Evolutionary conservation across 1,140 invertebrate species (phyloP).

Genomic region (Trichomalopsis sarcophagae): DNA sequence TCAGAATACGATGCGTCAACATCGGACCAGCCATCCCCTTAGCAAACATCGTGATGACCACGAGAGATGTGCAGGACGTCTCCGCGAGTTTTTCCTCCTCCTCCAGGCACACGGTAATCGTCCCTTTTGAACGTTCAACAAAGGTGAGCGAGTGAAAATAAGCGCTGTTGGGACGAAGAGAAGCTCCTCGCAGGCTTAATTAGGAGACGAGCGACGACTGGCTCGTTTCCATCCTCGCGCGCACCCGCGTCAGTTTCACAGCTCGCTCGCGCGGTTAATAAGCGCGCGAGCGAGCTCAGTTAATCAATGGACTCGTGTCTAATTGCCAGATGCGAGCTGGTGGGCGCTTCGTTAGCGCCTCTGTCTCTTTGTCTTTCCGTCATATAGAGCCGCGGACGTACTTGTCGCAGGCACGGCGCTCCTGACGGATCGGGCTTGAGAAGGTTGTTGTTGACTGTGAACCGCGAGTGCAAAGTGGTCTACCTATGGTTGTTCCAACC

Average conservation of each 20-base stretch:
- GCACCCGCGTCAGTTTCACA: conserved; percentile 45
- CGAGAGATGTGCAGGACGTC: background rate
- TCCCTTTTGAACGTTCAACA: conserved; percentile 34
- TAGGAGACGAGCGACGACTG: conserved; percentile 8
- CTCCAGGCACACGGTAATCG: background rate
- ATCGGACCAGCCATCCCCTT: background rate
- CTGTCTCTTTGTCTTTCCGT: background rate
- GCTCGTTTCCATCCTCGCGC: conserved; percentile 21
- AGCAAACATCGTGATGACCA: conserved; percentile 10
- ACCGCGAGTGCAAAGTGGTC: no score
- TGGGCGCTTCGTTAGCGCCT: conserved; percentile 35
- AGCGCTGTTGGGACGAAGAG: background rate
- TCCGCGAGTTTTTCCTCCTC: conserved; percentile 7
- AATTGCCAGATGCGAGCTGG: conserved; percentile 35
- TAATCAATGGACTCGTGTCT: conserved; percentile 42
- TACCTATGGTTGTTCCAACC: no score
- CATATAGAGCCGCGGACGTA: background rate
- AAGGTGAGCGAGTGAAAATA: conserved; percentile 8
- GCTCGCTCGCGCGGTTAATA: conserved; percentile 46
- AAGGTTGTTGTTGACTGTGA: no score
- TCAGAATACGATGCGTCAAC: background rate
- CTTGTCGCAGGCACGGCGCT: background rate
- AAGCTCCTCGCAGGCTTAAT: conserved; percentile 10
- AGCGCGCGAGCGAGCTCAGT: conserved; percentile 27
- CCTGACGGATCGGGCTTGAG: no score